phyloP scores from a whole-genome alignment of 1,140 invertebrate species.

The Lordiphosa clarofinis region DNA sequence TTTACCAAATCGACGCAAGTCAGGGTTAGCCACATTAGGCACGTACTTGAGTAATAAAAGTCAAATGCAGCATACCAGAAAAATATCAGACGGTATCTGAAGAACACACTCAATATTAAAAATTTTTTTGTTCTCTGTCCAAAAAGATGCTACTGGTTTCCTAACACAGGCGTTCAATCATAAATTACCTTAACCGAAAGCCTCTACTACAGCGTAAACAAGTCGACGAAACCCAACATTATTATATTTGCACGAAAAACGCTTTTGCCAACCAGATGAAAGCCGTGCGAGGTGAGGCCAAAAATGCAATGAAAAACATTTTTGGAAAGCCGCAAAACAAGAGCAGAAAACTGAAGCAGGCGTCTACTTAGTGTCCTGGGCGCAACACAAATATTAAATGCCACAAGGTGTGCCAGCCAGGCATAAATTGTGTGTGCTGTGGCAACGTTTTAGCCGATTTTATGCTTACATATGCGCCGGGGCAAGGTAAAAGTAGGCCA shows the following conservation, averaged over 20 bases:
- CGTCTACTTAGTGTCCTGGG: constrained; percentile 26
- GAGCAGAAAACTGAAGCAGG: constrained; percentile 6
- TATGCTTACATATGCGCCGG: constrained; percentile 52
- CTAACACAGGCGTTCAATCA: constrained; percentile 63
- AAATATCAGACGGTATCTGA: too few species aligned
- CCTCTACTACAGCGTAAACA: constrained; percentile 67
- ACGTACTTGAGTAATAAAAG: too few species aligned
- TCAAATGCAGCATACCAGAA: too few species aligned
- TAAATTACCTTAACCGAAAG: constrained; percentile 61
- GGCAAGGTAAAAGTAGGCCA: constrained; percentile 55
- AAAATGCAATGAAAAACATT: constrained; percentile 51
- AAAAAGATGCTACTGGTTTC: constrained; percentile 20
- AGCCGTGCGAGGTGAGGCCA: not conserved
- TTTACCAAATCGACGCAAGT: too few species aligned
- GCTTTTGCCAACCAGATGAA: not conserved
- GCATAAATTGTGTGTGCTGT: constrained; percentile 36
- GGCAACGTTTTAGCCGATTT: constrained; percentile 69
- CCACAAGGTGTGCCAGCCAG: constrained; percentile 66
- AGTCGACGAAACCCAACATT: constrained; percentile 67
- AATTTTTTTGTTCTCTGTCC: not conserved
- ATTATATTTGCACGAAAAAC: constrained; percentile 67
- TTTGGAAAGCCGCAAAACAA: constrained; percentile 39
- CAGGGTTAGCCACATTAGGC: too few species aligned
- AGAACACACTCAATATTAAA: too few species aligned
- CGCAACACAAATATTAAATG: constrained; percentile 73